Evolutionary conservation across 2,113 vertebrate genomes (phyloP).

Genomic region (Pomatorhinus ruficollis): DNA sequence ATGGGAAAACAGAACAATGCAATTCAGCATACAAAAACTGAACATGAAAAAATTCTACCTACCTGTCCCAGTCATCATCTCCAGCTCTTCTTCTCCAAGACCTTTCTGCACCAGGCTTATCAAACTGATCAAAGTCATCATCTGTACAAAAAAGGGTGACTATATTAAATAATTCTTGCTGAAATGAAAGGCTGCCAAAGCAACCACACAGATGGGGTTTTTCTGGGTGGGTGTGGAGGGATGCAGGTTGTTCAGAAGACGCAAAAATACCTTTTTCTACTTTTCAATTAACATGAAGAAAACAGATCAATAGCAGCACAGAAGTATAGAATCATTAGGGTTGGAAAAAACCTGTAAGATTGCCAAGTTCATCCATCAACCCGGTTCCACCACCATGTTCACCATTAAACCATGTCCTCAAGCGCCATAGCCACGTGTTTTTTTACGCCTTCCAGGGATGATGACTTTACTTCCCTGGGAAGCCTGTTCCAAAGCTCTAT

Average conservation of each 20-base stretch:
- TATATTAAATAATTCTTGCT: conserved; percentile 11
- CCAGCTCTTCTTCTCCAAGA: conserved; percentile 91
- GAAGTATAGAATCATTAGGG: background rate
- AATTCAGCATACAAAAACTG: background rate
- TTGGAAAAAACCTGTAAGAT: background rate
- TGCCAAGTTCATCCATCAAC: background rate
- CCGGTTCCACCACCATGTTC: background rate
- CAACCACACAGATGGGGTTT: background rate
- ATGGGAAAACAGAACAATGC: background rate
- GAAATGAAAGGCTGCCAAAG: background rate
- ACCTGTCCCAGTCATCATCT: conserved; percentile 93
- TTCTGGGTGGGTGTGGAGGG: background rate
- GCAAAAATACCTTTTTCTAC: background rate
- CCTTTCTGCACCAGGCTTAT: conserved; percentile 95
- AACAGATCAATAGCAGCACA: background rate
- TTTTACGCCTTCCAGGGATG: background rate
- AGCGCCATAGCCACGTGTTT: background rate
- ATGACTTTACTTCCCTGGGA: background rate
- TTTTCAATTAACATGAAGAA: background rate
- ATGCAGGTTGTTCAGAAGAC: background rate
- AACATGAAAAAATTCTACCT: background rate
- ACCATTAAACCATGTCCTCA: background rate
- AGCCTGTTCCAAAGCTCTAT: background rate
- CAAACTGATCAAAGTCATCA: conserved; percentile 92
- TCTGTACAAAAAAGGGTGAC: conserved; percentile 72